These are phyloP conservation scores for Oryzias celebensis DNA, from an alignment of 2,113 vertebrate species.

Conservation along the genomic window DNA sequence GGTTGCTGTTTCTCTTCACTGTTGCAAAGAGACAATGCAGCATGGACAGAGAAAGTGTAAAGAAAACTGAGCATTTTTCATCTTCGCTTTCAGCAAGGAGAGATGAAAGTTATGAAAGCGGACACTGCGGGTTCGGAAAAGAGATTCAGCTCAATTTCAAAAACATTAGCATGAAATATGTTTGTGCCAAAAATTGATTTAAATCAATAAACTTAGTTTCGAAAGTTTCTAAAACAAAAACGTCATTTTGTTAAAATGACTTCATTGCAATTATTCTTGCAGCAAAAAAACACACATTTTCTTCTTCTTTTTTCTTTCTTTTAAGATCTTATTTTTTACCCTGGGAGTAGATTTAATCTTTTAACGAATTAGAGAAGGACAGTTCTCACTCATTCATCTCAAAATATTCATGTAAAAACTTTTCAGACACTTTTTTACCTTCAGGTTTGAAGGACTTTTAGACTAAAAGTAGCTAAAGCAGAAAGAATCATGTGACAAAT, in stretches of 20 bases:
- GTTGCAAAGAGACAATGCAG: constrained; percentile 49
- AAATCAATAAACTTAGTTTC: too few species aligned
- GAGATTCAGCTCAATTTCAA: not conserved
- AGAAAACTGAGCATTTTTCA: constrained; percentile 50
- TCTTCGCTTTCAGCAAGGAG: constrained; percentile 65
- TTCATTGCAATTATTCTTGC: too few species aligned
- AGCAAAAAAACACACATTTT: too few species aligned
- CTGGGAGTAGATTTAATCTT: too few species aligned
- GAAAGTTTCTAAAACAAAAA: too few species aligned
- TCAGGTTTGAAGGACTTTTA: constrained; percentile 25
- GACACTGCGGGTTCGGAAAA: constrained; percentile 10
- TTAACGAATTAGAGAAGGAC: too few species aligned
- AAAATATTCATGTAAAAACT: too few species aligned
- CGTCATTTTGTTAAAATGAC: too few species aligned
- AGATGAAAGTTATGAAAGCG: constrained; percentile 74
- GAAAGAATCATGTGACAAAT: constrained; percentile 22
- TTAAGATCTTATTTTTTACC: not conserved
- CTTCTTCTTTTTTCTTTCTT: constrained; percentile 12
- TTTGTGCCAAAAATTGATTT: too few species aligned
- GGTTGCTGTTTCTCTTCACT: constrained; percentile 64
- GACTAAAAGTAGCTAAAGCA: constrained; percentile 7
- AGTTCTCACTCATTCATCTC: too few species aligned
- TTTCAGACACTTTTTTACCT: not conserved
- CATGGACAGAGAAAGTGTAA: constrained; percentile 61
- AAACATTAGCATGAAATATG: too few species aligned